Evolutionary conservation across 2,888 invertebrate species (phyloP), one percentile per base, ranked within the genome.

Genomic region (Parasteatoda lunata): DNA sequence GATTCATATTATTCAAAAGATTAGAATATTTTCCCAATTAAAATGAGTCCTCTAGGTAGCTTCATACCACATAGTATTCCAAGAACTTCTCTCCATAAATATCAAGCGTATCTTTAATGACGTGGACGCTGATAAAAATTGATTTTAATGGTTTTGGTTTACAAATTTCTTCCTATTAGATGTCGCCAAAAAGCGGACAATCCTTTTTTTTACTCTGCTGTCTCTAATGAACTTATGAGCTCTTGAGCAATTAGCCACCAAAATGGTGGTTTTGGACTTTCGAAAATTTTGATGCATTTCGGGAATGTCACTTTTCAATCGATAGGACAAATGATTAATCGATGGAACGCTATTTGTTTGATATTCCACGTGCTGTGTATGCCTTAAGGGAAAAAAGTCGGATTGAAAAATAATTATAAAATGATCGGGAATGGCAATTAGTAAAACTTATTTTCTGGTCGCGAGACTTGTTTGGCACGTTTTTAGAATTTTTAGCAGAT

Each of bases 281-380:
- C 9, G 59, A 59, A 59, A 59, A 59, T 9, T 13, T 59, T 59
- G 11, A 59, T 59, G 59, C 52, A 49, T 45, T 54, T 4, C 30
- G 72, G 73, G 52, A 52, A 68, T 75, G 75, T 66, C 81, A 75
- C 68, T 75, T 81, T n/a, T 69, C 69, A 75, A 73, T 75, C 81
- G 75, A 68, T 68, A 68, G 73, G 15, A 13, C 15, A 30, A 8
- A 59, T 81, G 81, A 81, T 81, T 68, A 81, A 81, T 81, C 68
- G 73, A 49, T 48, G 8, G 49, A 45, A 73, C 73, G 30, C 47
- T 5, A 30, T 11, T 68, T 49, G 69, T 51, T 75, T 81, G 68
- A 75, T 81, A 81, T 81, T 81, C 81, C 30, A 64, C 30, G 30
- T n/a, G 48, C 54, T 54, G 54, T 13, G 54, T 59, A 30, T 59